These are phyloP conservation scores for Gymnorhina tibicen DNA, from an alignment of 2,113 vertebrate genomes.

Conservation along the genomic window DNA sequence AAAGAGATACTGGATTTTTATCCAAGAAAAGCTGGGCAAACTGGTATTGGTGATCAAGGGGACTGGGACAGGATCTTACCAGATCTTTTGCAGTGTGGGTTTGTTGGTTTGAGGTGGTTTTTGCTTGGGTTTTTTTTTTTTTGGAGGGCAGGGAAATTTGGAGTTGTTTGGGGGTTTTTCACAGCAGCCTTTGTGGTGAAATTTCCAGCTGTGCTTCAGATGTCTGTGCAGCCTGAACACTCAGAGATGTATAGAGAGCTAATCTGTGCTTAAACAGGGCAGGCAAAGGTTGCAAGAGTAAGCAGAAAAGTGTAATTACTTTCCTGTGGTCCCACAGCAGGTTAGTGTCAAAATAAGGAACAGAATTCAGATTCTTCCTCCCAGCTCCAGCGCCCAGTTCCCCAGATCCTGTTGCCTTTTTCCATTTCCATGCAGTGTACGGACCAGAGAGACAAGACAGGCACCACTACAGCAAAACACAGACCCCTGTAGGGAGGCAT, in stretches of 20 bases:
- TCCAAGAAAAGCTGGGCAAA: background rate
- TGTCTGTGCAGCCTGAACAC: background rate
- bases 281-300: background rate
- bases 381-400: background rate
- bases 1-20: background rate
- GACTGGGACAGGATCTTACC: background rate
- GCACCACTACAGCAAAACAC: background rate
- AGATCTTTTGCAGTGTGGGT: background rate
- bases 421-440: background rate
- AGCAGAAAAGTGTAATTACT: background rate
- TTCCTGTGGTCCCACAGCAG: background rate
- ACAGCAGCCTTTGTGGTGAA: background rate
- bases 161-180: background rate
- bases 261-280: background rate
- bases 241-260: background rate
- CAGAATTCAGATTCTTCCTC: background rate
- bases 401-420: background rate
- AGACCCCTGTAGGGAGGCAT: background rate
- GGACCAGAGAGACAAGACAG: background rate
- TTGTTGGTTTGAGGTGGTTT: background rate
- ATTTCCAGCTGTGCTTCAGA: background rate
- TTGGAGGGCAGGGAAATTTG: accelerated
- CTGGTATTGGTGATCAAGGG: background rate
- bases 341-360: background rate
- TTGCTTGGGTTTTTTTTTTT: background rate